Base-by-base conservation (phyloP, 2,888 invertebrate genomes). In the Heterodera filipjevi region DNA sequence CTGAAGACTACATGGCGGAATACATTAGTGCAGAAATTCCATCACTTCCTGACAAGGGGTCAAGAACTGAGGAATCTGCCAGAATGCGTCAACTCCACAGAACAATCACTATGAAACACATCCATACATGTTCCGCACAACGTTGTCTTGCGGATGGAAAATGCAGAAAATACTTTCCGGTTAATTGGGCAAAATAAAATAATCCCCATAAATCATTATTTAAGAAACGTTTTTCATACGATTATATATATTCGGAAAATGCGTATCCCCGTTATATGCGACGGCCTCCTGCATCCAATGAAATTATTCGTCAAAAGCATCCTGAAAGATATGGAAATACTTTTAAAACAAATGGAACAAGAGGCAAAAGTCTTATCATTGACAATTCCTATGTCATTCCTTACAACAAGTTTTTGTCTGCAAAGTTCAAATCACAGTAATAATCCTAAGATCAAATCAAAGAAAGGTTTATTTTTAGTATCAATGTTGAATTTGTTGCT, bases 1-100 rank as follows among this genome's bases (percentile, higher is more conserved):
- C 39, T 3, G 71, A 70, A 27, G 71, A 70, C n/a, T 70, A 70
- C 46, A 70, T 70, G 19, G 10, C 6, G 8, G n/a, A 70, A n/a
- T 70, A 70, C 46, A 70, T 70, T n/a, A n/a, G 22, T 5, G 71
- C 71, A n/a, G 71, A 70, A 10, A 70, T 70, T 27, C 71, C 71
- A 8, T 19, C 19, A 6, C 6, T 22, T 3, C 59, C n/a, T n/a
- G 16, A 16, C 3, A 6, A 6, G 6, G 22, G 59, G 2, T n/a
- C n/a, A n/a, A 3, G 30, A 8, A 32, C 30, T 6, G 22, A 16
- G 6, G 59, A 59, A 6, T n/a, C 22, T 3, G 3, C 6, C 0
- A 8, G 22, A 0, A 16, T 6, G 22, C 59, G 59, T 8, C n/a
- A 59, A 59, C 59, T 59, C 1, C 22, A 59, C 59, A 59, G n/a